Conservation (phyloP, 1,140 invertebrate genomes). For the Papilio xuthus region DNA sequence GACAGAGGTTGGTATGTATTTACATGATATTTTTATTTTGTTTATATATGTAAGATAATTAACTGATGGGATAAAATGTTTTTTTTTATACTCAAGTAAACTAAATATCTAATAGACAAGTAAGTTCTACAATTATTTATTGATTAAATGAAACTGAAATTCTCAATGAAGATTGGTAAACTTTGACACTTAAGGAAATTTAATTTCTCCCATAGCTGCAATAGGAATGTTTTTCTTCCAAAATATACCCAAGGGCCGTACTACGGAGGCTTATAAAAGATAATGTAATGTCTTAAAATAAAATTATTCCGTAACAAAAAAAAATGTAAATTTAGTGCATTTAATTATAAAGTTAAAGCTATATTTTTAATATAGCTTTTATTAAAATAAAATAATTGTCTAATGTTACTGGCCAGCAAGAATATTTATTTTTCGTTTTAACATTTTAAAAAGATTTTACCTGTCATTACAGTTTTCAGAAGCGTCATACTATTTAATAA, state of each 20-base stretch:
- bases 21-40: too few relatives aligned
- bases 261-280: slow-evolving; percentile 63
- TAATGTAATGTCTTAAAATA: slow-evolving; percentile 62
- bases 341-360: slow-evolving; percentile 38
- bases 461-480: too few relatives aligned
- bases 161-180: slow-evolving; percentile 53
- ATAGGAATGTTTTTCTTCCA: slow-evolving; percentile 67
- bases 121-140: background rate
- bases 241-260: slow-evolving; percentile 63
- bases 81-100: too few relatives aligned
- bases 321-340: slow-evolving; percentile 46
- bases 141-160: background rate
- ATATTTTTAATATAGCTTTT: too few relatives aligned
- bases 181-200: slow-evolving; percentile 66
- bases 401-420: too few relatives aligned
- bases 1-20: too few relatives aligned
- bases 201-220: slow-evolving; percentile 71
- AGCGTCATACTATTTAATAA: too few relatives aligned
- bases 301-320: slow-evolving; percentile 53
- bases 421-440: too few relatives aligned
- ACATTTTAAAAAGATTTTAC: too few relatives aligned
- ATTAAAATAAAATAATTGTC: too few relatives aligned
- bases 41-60: too few relatives aligned
- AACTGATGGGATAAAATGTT: background rate
- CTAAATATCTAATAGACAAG: background rate